These are phyloP conservation scores for Pluvianellus socialis DNA, from an alignment of 2,113 vertebrate species.

Conservation along the genomic window DNA sequence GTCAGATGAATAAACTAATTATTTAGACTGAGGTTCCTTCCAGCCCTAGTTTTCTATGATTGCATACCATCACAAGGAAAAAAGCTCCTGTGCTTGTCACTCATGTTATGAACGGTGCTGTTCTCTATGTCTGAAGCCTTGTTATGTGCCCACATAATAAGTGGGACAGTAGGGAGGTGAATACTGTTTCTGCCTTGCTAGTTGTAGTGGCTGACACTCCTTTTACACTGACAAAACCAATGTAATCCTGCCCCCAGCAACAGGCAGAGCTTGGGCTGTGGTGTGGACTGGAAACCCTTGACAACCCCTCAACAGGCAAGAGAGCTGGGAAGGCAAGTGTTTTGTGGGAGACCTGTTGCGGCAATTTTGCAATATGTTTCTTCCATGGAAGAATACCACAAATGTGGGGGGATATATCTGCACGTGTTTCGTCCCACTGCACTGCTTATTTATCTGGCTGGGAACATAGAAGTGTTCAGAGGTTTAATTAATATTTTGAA, in stretches of 20 bases:
- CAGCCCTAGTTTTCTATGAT: background rate
- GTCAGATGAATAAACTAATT: background rate
- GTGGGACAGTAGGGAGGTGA: background rate
- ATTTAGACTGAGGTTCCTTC: background rate
- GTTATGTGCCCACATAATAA: fast-evolving
- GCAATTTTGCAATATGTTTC: background rate
- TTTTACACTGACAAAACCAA: background rate
- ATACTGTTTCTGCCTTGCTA: background rate
- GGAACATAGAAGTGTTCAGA: background rate
- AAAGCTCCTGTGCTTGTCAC: background rate
- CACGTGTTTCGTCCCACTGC: background rate
- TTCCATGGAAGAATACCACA: background rate
- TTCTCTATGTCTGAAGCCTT: background rate
- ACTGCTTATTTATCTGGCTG: background rate
- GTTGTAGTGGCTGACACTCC: background rate
- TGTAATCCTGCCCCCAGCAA: background rate
- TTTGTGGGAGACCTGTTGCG: background rate
- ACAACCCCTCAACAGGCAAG: background rate
- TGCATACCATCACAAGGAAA: background rate
- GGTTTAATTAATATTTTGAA: background rate
- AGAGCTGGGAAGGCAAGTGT: background rate
- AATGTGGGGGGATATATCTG: background rate
- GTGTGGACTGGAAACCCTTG: background rate
- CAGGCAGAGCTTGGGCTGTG: background rate
- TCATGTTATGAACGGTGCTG: background rate